Evolutionary conservation across 2,888 invertebrate genomes (phyloP), one percentile per base, ranked within the genome.

Genomic region (Cryptocheilus praepositus): DNA sequence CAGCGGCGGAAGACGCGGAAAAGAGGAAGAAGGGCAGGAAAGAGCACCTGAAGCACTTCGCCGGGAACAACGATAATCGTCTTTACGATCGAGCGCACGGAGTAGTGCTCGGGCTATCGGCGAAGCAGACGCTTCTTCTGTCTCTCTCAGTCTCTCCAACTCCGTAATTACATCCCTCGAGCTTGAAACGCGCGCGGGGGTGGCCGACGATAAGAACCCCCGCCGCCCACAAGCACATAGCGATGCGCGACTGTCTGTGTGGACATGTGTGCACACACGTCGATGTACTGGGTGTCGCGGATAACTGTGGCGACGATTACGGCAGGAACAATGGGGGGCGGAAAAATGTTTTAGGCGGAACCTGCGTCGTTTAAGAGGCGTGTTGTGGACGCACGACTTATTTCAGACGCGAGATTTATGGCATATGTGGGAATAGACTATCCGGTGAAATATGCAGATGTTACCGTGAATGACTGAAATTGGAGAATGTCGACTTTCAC

Each of bases 141-240:
- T 55, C 11, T 36, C 56, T 43, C 18, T 28, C 21, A 62, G 21
- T 63, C 19, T 55, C 68, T 64, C 55, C 70, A 61, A 67, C 70
- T 63, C 65, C 64, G 74, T 79, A 79, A 79, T 79, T 77, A 76
- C 74, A 71, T 68, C 70, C 67, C 62, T 58, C 22, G 60, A 63
- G 68, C 58, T 52, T 57, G 43, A 65, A 61, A 66, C 61, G 58
- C 61, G 25, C 54, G 55, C 54, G 66, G 55, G 66, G 63, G 28
- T 28, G 52, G 51, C 60, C 25, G 19, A 64, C 56, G 79, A 79
- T 78, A 74, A 79, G 73, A 71, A 64, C 49, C 52, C 44, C n/a
- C n/a, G 16, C 36, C 51, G 61, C 57, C 43, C 43, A 21, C 49
- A 8, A 53, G 45, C 36, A 54, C 57, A n/a, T n/a, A n/a, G n/a